Evolutionary conservation across 2,797 vertebrate genomes (phyloP).

Genomic region (Myripristis murdjan): DNA sequence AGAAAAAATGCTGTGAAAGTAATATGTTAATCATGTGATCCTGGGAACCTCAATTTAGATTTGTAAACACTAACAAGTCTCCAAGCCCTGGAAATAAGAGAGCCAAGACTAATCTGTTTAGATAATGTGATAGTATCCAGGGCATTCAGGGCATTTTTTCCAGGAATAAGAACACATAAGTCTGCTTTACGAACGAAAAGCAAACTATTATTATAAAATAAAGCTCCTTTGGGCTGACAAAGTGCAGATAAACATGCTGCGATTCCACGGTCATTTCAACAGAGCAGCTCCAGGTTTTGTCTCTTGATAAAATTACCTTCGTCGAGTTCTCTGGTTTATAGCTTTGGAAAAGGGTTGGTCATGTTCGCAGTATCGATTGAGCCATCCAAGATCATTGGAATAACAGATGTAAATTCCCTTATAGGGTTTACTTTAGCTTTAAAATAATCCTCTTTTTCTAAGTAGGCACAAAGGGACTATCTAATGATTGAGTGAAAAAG

Average conservation of each 20-base stretch:
- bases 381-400: conserved; percentile 26
- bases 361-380: conserved; percentile 44
- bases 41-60: conserved; percentile 28
- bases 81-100: conserved; percentile 14
- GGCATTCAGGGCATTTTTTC: background rate
- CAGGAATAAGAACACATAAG: background rate
- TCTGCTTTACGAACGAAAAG: no score
- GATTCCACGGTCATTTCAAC: background rate
- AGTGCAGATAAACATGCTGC: background rate
- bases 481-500: conserved; percentile 46
- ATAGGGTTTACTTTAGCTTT: conserved; percentile 52
- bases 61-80: conserved; percentile 29
- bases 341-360: conserved; percentile 13
- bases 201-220: no score
- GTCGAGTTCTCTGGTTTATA: background rate
- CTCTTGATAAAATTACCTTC: background rate
- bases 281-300: background rate
- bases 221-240: background rate
- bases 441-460: conserved; percentile 47
- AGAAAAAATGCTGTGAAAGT: conserved; percentile 33
- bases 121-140: background rate
- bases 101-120: background rate
- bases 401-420: conserved; percentile 60
- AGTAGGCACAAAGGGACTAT: conserved; percentile 59
- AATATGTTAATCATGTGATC: background rate